A percentile compares a stretch with the other conserved stretches of the same genome.
These are phyloP conservation scores for Condylostylus longicornis DNA, from an alignment of 1,140 invertebrate species.

Conservation along the genomic window DNA sequence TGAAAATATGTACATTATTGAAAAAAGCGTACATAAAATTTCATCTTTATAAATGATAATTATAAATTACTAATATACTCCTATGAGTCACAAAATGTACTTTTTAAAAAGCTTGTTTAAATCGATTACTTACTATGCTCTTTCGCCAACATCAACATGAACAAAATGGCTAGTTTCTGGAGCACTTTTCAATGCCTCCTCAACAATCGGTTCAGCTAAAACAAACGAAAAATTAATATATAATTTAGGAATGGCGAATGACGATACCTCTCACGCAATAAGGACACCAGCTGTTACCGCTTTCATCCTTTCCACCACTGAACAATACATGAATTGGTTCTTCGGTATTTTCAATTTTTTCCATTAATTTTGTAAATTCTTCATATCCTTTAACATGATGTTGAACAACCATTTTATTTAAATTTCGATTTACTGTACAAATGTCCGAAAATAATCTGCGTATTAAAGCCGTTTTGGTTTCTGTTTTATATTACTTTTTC, in stretches of 20 bases:
- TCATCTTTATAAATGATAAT: too few relatives aligned
- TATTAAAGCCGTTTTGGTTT: neutral
- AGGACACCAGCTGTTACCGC: conserved; percentile 53
- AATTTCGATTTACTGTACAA: neutral
- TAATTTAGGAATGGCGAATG: too few relatives aligned
- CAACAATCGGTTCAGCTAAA: conserved; percentile 45
- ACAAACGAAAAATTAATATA: conserved; percentile 7
- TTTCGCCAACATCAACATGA: conserved; percentile 53
- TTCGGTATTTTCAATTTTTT: conserved; percentile 31
- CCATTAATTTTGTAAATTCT: conserved; percentile 38
- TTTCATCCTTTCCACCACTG: conserved; percentile 46
- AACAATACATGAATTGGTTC: conserved; percentile 44
- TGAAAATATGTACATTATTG: neutral
- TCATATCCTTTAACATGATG: conserved; percentile 42
- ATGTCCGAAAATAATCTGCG: neutral
- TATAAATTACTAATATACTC: too few relatives aligned
- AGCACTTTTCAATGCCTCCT: conserved; percentile 39
- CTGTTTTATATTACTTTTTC: too few relatives aligned
- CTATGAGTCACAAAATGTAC: too few relatives aligned
- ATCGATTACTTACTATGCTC: conserved; percentile 28
- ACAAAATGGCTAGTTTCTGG: conserved; percentile 43
- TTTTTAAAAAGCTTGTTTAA: too few relatives aligned
- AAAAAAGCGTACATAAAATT: too few relatives aligned
- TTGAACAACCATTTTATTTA: conserved; percentile 38
- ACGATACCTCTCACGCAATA: conserved; percentile 53